Conservation (phyloP, 2,888 invertebrate species). For the Drosophila paracracens region DNA sequence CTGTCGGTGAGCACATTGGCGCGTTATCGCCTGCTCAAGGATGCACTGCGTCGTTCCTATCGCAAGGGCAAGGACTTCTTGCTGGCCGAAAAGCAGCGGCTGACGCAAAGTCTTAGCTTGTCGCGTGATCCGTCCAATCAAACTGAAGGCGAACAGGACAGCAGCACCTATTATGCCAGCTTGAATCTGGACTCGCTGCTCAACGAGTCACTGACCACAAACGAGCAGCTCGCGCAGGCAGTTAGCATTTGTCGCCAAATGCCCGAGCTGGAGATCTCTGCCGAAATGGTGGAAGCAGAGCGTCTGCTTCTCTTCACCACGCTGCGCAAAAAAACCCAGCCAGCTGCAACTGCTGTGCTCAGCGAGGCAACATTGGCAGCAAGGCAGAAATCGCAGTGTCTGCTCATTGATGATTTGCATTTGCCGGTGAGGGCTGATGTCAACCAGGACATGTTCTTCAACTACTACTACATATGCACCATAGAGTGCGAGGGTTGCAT, state of each 20-base stretch:
- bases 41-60: conserved; percentile 82
- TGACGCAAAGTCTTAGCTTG: conserved; percentile 70
- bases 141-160: conserved; percentile 62
- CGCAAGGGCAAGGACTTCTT: conserved; percentile 81
- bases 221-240: conserved; percentile 85
- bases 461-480: conserved; percentile 84
- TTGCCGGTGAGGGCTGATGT: conserved; percentile 78
- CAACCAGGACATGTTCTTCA: conserved; percentile 83
- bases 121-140: conserved; percentile 66
- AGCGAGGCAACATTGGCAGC: conserved; percentile 21
- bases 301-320: conserved; percentile 85
- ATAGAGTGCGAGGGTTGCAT: conserved; percentile 82
- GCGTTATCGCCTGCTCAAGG: conserved; percentile 79
- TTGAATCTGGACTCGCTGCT: conserved; percentile 77
- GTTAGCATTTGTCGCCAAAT: conserved; percentile 85
- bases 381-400: conserved; percentile 45
- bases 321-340: conserved; percentile 44
- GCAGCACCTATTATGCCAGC: conserved; percentile 58
- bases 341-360: background rate
- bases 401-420: conserved; percentile 77
- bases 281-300: conserved; percentile 86
- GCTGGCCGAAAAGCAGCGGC: conserved; percentile 71
- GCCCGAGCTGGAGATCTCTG: conserved; percentile 85
- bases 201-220: conserved; percentile 67
- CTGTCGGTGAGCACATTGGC: conserved; percentile 70